Conservation (phyloP, 2,113 vertebrate species). For the Alligator mississippiensis region DNA sequence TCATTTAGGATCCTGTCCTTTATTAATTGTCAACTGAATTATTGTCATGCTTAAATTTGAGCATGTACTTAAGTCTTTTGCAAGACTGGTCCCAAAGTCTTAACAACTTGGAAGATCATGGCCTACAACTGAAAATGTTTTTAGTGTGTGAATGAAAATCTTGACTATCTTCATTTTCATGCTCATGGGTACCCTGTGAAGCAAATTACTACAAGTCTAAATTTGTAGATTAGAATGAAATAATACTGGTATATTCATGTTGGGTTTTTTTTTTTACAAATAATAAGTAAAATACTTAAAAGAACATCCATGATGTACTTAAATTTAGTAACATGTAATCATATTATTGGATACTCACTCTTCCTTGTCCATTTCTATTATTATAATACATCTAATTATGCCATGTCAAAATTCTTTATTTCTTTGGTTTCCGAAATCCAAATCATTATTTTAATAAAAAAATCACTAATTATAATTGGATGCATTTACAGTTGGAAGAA, state of each 20-base stretch:
- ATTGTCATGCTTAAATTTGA: not conserved
- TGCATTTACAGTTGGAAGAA: constrained; percentile 4
- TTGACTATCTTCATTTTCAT: not conserved
- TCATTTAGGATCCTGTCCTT: not conserved
- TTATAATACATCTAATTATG: not conserved
- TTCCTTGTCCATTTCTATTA: not conserved
- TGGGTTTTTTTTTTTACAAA: not conserved
- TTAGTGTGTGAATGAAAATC: not conserved
- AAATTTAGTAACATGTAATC: not conserved
- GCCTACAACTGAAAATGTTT: not conserved
- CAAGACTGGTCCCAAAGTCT: not conserved
- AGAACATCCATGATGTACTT: not conserved
- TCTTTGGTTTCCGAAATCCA: not conserved
- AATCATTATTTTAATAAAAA: not conserved
- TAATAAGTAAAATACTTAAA: not conserved
- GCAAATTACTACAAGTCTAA: not conserved
- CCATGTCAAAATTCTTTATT: not conserved
- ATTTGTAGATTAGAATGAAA: not conserved
- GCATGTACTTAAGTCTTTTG: not conserved
- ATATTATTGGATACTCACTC: not conserved
- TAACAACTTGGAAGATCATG: not conserved
- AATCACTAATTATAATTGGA: not conserved
- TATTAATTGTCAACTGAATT: not conserved
- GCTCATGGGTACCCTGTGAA: not conserved
- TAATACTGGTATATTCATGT: not conserved